phyloP scores from a whole-genome alignment of 1,140 invertebrate species.

The Eurosta solidaginis region DNA sequence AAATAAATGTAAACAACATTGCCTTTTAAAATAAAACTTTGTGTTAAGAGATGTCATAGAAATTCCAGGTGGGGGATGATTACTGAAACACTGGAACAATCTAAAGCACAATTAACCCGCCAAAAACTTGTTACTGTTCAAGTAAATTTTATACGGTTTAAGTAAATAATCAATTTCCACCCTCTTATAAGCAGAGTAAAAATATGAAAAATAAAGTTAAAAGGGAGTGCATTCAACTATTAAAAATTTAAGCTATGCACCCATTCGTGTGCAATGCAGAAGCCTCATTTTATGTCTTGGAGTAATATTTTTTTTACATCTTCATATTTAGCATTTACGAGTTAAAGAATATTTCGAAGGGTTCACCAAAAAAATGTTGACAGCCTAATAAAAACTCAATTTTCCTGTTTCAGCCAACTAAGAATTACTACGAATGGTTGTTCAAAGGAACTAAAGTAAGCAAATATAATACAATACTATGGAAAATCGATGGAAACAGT shows the following conservation, averaged over 20 bases:
- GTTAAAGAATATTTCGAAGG: background rate
- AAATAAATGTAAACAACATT: too few species aligned
- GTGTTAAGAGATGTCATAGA: too few species aligned
- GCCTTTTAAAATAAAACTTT: too few species aligned
- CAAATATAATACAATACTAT: too few species aligned
- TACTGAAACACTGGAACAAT: too few species aligned
- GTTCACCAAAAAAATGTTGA: slow-evolving; percentile 9
- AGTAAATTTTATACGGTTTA: background rate
- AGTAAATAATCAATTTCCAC: background rate
- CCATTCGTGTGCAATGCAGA: background rate
- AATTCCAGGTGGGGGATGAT: too few species aligned
- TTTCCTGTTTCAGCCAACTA: background rate
- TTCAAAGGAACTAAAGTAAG: background rate
- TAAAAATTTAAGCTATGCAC: background rate
- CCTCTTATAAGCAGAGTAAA: background rate
- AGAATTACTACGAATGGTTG: background rate
- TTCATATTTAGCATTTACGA: background rate
- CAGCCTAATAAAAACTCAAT: background rate
- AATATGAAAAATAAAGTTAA: background rate
- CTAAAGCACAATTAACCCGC: too few species aligned
- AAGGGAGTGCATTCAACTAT: background rate
- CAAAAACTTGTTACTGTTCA: too few species aligned
- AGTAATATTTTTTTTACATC: background rate
- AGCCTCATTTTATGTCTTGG: background rate
- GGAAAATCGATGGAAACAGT: too few species aligned